Percentiles rank a stretch among this genome's conserved stretches.
These are phyloP conservation scores for Stomatorhinus ivindoensis DNA, from an alignment of 2,113 vertebrate species.

Conservation along the genomic window DNA sequence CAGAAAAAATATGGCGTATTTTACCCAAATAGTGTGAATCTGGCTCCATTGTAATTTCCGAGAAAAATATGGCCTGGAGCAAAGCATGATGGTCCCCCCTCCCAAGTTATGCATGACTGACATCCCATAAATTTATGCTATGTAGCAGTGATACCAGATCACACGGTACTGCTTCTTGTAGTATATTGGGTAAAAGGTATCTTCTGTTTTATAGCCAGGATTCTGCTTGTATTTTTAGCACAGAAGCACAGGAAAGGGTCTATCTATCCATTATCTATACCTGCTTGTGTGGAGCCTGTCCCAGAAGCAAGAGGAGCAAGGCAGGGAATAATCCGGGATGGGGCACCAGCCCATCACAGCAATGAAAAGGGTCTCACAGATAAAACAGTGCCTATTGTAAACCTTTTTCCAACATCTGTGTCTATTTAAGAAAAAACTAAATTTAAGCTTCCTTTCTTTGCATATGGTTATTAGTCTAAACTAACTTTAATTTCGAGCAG, in stretches of 20 bases:
- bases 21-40: not conserved
- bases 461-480: not conserved
- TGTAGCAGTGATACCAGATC: not conserved
- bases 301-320: not conserved
- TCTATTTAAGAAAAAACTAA: not conserved
- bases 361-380: not conserved
- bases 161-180: not conserved
- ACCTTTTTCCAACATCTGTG: not conserved
- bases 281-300: not conserved
- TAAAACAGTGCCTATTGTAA: not conserved
- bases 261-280: not conserved
- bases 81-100: not conserved
- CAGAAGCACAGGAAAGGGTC: not conserved
- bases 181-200: not conserved
- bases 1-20: not conserved
- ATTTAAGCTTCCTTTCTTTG: not conserved
- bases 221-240: not conserved
- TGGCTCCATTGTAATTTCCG: not conserved
- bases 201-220: not conserved
- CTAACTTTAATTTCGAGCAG: not conserved
- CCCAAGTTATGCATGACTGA: not conserved
- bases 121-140: not conserved
- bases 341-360: not conserved
- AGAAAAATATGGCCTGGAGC: not conserved
- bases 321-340: not conserved